Conservation (phyloP, 2,888 invertebrate species). For the Torymus aiolomorphi region DNA sequence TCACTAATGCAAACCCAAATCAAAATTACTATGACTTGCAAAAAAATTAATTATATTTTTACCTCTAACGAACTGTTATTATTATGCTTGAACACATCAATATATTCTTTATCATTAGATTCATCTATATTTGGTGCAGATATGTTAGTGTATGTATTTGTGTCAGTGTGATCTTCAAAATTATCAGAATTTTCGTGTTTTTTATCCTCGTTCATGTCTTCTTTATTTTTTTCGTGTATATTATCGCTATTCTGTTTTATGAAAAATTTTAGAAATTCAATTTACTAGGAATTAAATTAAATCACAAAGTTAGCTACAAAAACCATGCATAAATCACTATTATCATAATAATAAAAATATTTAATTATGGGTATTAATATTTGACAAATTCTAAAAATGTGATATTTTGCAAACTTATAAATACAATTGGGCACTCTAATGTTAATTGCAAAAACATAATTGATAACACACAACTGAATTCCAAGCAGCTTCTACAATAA, state of each 20-base stretch:
- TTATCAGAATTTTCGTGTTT: constrained; percentile 42
- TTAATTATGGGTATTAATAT: too few relatives aligned
- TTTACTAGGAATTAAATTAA: too few relatives aligned
- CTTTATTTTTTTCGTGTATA: constrained; percentile 38
- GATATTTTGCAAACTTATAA: neutral
- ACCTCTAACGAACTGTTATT: constrained; percentile 30
- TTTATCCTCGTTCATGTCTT: constrained; percentile 36
- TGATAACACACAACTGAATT: constrained; percentile 19
- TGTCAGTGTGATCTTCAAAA: neutral
- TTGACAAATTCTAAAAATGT: neutral
- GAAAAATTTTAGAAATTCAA: constrained; percentile 19
- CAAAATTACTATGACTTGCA: constrained; percentile 18
- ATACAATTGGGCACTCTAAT: neutral
- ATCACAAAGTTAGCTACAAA: neutral
- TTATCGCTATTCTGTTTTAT: constrained; percentile 35
- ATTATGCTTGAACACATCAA: constrained; percentile 21
- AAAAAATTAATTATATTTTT: constrained; percentile 36
- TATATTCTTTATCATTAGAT: neutral
- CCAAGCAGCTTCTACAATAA: constrained; percentile 18
- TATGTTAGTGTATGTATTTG: neutral
- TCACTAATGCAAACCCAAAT: constrained; percentile 2
- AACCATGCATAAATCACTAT: constrained; percentile 1
- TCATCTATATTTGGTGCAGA: neutral
- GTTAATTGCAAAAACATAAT: neutral
- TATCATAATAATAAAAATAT: too few relatives aligned